A percentile compares a stretch with the other conserved stretches of the same genome.
These are phyloP conservation scores for Hozukius guyotensis DNA, from an alignment of 2,797 vertebrate genomes.

Conservation along the genomic window DNA sequence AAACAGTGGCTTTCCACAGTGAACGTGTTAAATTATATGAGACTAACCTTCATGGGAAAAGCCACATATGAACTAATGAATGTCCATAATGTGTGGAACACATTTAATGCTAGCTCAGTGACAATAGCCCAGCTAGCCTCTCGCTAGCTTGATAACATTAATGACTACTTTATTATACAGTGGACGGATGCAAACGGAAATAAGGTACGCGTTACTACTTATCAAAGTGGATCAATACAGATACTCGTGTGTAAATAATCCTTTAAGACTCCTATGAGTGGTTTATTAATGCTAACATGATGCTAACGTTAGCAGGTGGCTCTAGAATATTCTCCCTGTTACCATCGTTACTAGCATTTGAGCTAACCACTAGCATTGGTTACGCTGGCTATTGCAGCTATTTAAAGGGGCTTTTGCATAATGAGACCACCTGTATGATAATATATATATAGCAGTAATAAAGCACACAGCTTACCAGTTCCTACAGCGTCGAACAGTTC, in stretches of 20 bases:
- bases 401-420: fast-evolving
- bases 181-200: fast-evolving
- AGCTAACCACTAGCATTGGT: constrained; percentile 12
- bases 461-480: constrained; percentile 15
- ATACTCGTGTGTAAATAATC: fast-evolving
- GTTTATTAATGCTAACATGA: not conserved
- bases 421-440: fast-evolving
- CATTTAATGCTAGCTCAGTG: not conserved
- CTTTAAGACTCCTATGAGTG: fast-evolving
- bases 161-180: not conserved
- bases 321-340: constrained; percentile 75
- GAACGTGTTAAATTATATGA: fast-evolving
- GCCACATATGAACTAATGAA: fast-evolving
- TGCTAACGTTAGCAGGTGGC: constrained; percentile 38
- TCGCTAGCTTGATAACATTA: not conserved
- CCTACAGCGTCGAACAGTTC: not conserved
- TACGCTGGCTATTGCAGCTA: not conserved
- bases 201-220: fast-evolving
- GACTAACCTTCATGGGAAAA: not conserved
- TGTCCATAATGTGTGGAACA: not conserved
- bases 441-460: not conserved
- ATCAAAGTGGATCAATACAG: fast-evolving
- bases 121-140: not conserved
- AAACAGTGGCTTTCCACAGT: not conserved
- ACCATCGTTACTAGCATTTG: constrained; percentile 70